Evolutionary conservation across 2,888 invertebrate species (phyloP).

Genomic region (Celastrina argiolus): DNA sequence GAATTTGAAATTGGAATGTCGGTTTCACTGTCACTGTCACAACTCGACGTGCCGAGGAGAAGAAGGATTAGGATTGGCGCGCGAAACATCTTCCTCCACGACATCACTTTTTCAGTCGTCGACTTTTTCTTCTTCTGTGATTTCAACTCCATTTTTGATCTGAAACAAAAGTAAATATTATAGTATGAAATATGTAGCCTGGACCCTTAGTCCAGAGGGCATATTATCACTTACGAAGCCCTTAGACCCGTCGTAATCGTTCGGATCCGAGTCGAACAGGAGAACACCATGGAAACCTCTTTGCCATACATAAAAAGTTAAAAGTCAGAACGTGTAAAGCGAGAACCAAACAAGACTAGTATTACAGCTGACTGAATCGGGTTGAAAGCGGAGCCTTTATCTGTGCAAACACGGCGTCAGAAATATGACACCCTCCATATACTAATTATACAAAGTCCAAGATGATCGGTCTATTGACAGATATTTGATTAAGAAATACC

Average conservation of each 20-base stretch:
- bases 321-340: neutral
- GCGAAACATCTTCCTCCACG: constrained; percentile 58
- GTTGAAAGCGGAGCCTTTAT: neutral
- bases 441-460: neutral
- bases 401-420: constrained; percentile 7
- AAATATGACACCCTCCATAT: neutral
- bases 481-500: neutral
- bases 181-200: neutral
- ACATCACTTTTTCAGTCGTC: constrained; percentile 45
- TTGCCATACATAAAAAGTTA: neutral
- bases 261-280: no score
- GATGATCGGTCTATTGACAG: neutral
- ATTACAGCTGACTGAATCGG: constrained; percentile 14
- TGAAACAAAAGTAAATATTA: constrained; percentile 41
- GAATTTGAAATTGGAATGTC: constrained; percentile 38
- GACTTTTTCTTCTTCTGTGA: constrained; percentile 68
- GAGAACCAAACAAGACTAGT: constrained; percentile 9
- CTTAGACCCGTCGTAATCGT: no score
- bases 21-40: constrained; percentile 48
- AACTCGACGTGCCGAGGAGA: constrained; percentile 59
- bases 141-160: constrained; percentile 66
- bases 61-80: constrained; percentile 59
- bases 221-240: no score
- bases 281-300: no score
- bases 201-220: no score